Conservation (phyloP, 2,888 invertebrate species). For the Aspidiotus rigidus region DNA sequence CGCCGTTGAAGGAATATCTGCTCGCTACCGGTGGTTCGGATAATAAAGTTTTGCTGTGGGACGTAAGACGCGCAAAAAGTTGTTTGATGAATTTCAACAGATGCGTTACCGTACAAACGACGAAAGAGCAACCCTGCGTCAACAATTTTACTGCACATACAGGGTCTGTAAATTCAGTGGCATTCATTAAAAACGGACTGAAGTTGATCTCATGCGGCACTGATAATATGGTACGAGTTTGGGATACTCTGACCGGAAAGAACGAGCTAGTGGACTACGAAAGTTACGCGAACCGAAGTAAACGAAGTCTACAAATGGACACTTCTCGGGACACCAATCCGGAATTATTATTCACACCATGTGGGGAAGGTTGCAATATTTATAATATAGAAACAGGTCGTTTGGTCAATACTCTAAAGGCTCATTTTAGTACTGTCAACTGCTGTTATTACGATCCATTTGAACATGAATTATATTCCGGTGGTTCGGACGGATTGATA, state of each 20-base stretch:
- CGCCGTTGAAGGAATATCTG: slow-evolving; percentile 24
- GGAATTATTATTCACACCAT: slow-evolving; percentile 24
- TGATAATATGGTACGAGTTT: slow-evolving; percentile 22
- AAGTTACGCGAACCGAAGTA: slow-evolving; percentile 3
- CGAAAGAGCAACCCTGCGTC: slow-evolving; percentile 15
- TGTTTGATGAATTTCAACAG: slow-evolving; percentile 29
- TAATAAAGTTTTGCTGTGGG: slow-evolving; percentile 26
- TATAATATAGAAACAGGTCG: slow-evolving; percentile 23
- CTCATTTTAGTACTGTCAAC: slow-evolving; percentile 24
- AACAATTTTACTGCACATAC: slow-evolving; percentile 27
- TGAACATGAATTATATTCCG: slow-evolving; percentile 25
- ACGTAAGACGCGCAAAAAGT: slow-evolving; percentile 19
- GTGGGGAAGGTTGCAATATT: slow-evolving; percentile 12
- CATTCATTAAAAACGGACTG: slow-evolving; percentile 21
- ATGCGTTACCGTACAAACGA: slow-evolving; percentile 18
- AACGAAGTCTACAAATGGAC: slow-evolving; percentile 28
- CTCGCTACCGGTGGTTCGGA: slow-evolving; percentile 25
- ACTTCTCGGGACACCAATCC: slow-evolving; percentile 17
- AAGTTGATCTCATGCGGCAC: slow-evolving; percentile 28
- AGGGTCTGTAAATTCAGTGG: slow-evolving; percentile 11
- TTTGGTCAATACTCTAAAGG: slow-evolving; percentile 12
- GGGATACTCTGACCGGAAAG: slow-evolving; percentile 27
- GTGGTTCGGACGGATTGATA: slow-evolving; percentile 17
- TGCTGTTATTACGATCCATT: slow-evolving; percentile 30
- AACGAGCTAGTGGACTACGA: slow-evolving; percentile 29